phyloP scores from a whole-genome alignment of 2,797 vertebrate genomes.

The Todus mexicanus region DNA sequence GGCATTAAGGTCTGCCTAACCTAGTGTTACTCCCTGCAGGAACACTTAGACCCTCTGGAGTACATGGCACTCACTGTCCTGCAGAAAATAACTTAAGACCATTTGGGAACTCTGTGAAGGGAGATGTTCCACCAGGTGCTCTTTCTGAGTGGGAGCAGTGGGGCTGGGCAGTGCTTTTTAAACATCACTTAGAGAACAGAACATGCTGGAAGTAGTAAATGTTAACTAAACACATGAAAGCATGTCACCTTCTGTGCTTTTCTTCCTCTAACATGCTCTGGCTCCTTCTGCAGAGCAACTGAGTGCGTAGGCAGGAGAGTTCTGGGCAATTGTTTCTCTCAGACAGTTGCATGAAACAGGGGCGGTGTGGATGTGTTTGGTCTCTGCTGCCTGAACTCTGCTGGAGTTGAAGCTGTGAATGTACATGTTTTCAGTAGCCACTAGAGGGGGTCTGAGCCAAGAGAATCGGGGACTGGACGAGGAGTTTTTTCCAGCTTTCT shows the following conservation, averaged over 20 bases:
- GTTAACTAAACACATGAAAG: not conserved
- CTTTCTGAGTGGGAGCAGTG: not conserved
- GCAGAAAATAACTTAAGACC: too few species aligned
- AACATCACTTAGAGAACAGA: not conserved
- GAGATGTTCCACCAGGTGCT: not conserved
- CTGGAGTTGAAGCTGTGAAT: not conserved
- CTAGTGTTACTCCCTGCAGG: not conserved
- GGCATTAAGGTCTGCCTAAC: conserved; percentile 88
- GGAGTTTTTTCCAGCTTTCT: not conserved
- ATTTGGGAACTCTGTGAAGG: rapidly evolving
- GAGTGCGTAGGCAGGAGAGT: rapidly evolving
- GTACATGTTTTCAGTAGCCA: not conserved
- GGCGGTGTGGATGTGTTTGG: not conserved
- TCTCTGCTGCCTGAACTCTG: not conserved
- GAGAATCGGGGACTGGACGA: not conserved
- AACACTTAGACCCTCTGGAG: not conserved
- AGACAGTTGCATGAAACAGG: not conserved
- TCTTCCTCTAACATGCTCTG: not conserved
- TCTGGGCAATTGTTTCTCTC: not conserved
- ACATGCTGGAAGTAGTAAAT: not conserved
- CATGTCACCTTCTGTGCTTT: not conserved
- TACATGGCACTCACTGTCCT: not conserved
- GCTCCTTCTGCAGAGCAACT: not conserved
- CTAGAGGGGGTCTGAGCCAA: conserved; percentile 61
- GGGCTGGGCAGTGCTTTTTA: not conserved